A percentile compares a stretch with the other conserved stretches of the same genome.
Evolutionary conservation across 2,888 invertebrate species (phyloP).

Genomic region (Xestobium rufovillosum): DNA sequence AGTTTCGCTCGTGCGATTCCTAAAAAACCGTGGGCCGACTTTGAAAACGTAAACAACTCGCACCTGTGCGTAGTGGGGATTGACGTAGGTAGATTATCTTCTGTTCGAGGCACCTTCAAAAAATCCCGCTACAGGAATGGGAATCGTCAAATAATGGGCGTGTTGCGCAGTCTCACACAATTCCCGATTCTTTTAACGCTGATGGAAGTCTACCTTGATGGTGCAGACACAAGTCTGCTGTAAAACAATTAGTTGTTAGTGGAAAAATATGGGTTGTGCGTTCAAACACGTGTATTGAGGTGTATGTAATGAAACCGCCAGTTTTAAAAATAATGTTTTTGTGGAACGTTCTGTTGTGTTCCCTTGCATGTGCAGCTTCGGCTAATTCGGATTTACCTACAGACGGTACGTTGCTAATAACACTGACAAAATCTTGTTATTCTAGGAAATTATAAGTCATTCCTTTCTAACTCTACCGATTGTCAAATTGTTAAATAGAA

Average conservation of each 20-base stretch:
- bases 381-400: slow-evolving; percentile 30
- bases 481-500: too few relatives aligned
- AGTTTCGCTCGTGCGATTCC: too few relatives aligned
- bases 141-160: slow-evolving; percentile 29
- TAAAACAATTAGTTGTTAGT: slow-evolving; percentile 25
- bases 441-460: too few relatives aligned
- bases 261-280: slow-evolving; percentile 29
- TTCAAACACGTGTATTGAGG: slow-evolving; percentile 31
- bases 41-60: too few relatives aligned
- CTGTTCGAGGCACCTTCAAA: slow-evolving; percentile 27
- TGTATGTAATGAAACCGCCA: slow-evolving; percentile 26
- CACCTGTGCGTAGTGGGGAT: too few relatives aligned
- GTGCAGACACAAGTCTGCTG: slow-evolving; percentile 31
- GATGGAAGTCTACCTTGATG: slow-evolving; percentile 31
- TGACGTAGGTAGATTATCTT: too few relatives aligned
- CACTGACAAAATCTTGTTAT: too few relatives aligned
- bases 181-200: slow-evolving; percentile 24
- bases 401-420: slow-evolving; percentile 28
- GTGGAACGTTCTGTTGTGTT: slow-evolving; percentile 32
- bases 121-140: slow-evolving; percentile 23
- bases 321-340: slow-evolving; percentile 27
- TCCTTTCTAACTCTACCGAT: too few relatives aligned
- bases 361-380: slow-evolving; percentile 32
- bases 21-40: too few relatives aligned
- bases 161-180: slow-evolving; percentile 29